Evolutionary conservation across 37 sponge, comb jelly and placozoan species (phyloP).

Genomic region (Halichondria panicea): DNA sequence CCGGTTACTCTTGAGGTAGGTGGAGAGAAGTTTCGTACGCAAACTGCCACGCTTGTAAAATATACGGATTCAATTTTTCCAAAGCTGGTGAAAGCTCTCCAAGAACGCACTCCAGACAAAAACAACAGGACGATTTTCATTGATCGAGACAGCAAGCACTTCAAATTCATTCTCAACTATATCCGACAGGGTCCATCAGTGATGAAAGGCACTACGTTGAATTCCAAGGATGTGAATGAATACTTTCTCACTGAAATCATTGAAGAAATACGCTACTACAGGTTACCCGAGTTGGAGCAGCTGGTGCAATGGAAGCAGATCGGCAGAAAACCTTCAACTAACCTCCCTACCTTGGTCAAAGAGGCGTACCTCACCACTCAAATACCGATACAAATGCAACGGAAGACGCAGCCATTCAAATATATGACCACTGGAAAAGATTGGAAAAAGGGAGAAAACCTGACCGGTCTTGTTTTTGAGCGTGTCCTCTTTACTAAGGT

Average conservation of each 20-base stretch:
- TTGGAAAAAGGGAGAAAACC: neutral
- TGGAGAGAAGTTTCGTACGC: constrained; percentile 14
- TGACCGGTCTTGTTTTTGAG: constrained; percentile 12
- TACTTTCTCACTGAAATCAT: constrained; percentile 17
- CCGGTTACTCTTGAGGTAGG: constrained; percentile 18
- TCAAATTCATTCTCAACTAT: constrained; percentile 47
- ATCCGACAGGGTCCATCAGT: constrained; percentile 33
- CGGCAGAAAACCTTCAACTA: neutral
- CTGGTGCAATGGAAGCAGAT: constrained; percentile 1
- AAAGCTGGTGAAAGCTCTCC: neutral
- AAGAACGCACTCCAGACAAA: neutral
- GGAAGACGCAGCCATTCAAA: neutral
- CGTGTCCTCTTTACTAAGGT: constrained; percentile 19
- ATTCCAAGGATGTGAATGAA: neutral
- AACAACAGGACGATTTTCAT: constrained; percentile 20
- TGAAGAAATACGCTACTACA: constrained; percentile 42
- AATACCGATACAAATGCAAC: neutral
- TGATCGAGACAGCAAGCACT: constrained; percentile 50
- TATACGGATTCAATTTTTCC: constrained; percentile 23
- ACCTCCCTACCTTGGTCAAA: neutral
- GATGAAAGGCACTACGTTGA: neutral
- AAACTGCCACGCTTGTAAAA: neutral
- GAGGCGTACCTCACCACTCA: neutral
- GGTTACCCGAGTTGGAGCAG: constrained; percentile 7
- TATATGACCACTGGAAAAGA: constrained; percentile 4